Base-by-base conservation (phyloP, 2,113 vertebrate genomes). In the Pelusios castaneus region DNA sequence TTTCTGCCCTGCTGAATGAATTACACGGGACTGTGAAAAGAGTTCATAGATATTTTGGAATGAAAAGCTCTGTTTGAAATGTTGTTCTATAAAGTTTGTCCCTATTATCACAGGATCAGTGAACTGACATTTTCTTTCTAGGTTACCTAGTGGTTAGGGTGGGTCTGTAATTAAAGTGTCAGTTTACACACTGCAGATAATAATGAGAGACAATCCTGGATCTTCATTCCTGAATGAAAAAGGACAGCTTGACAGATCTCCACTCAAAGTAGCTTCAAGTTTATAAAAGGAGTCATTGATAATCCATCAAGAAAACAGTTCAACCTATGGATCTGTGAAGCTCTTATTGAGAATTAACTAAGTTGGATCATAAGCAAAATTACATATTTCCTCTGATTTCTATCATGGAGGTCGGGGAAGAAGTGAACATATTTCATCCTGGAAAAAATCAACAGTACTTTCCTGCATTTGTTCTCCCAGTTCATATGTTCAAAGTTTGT, bases 211-310 rank as follows among this genome's bases (percentile, higher is more conserved):
- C 2, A 10, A 17, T 84, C 84, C 60, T 91, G 43, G 84, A 90
- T 21, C 76, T 16, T 29, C 76, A 25, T 80, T 95, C 85, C 38
- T 90, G 86, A 91, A 92, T 83, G 88, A 91, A 88, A 82, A 51
- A 80, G 85, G 82, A 82, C 83, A 91, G 47, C 80, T 92, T 96
- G 91, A 91, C 85, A 90, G 80, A 95, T 12, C 29, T 94, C 84
- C 88, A 79, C 17, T 83, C 47, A 89, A 94, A 80, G 67, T 55
- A 83, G 8, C 13, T 89, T 91, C 85, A 75, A 47, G 43, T 88
- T 94, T 91, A 47, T 70, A 79, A 96, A 93, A 87, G 79, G 89
- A 38, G 55, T 79, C 88, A 91, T 34, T 8, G 79, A 88, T 51
- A 88, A 41, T 80, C 45, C 81, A 75, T 31, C 79, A 86, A 84